These are phyloP conservation scores for Apostichopus parvimensis DNA, from an alignment of 35 echinoderm and acorn worm species.

Conservation along the genomic window DNA sequence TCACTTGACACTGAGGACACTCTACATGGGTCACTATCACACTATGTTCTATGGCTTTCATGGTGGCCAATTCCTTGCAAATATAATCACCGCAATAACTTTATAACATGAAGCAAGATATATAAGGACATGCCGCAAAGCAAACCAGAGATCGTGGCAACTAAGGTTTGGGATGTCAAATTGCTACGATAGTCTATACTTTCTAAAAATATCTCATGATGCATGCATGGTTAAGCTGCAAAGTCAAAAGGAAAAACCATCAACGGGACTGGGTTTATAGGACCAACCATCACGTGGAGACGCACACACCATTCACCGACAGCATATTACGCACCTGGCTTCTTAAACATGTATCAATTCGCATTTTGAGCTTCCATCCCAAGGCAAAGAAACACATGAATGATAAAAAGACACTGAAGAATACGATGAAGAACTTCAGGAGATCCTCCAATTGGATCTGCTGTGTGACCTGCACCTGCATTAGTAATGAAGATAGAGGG, in stretches of 20 bases:
- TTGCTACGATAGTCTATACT: not conserved
- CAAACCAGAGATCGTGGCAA: too few species aligned
- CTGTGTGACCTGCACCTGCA: constrained; percentile 48
- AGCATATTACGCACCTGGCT: constrained; percentile 44
- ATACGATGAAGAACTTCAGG: constrained; percentile 50
- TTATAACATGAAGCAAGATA: too few species aligned
- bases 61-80: too few species aligned
- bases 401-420: constrained; percentile 65
- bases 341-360: constrained; percentile 34
- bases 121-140: too few species aligned
- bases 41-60: too few species aligned
- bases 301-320: not conserved
- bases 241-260: not conserved
- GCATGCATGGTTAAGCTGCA: not conserved
- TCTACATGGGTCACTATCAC: too few species aligned
- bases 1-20: too few species aligned
- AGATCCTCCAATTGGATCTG: constrained; percentile 52
- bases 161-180: too few species aligned
- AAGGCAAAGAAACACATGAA: constrained; percentile 57
- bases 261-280: not conserved
- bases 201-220: not conserved
- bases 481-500: too few species aligned
- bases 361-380: constrained; percentile 59
- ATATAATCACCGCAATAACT: too few species aligned
- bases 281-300: not conserved